These are phyloP conservation scores for Pemphigus obesinymphae DNA, from an alignment of 1,140 invertebrate genomes.

Conservation along the genomic window DNA sequence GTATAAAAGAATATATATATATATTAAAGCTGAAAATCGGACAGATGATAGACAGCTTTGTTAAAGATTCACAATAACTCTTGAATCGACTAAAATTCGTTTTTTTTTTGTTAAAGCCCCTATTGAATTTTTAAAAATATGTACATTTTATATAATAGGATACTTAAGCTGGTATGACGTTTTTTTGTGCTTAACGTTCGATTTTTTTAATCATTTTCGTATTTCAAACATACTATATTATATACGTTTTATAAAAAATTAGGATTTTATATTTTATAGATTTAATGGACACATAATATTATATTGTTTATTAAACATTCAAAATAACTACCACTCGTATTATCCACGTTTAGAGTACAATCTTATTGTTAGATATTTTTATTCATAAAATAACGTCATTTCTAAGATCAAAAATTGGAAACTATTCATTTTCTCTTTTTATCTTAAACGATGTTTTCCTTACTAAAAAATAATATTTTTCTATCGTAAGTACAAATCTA, in stretches of 20 bases:
- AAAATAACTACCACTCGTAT: too few relatives aligned
- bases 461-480: too few relatives aligned
- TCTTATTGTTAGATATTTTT: too few relatives aligned
- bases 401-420: too few relatives aligned
- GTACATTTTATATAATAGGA: background rate
- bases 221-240: too few relatives aligned
- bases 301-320: too few relatives aligned
- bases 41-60: slow-evolving; percentile 19
- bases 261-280: background rate
- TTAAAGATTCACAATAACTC: background rate
- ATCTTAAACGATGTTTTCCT: too few relatives aligned
- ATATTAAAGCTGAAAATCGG: background rate
- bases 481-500: too few relatives aligned
- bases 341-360: too few relatives aligned
- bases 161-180: background rate
- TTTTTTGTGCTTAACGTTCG: background rate
- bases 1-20: background rate
- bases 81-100: background rate
- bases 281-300: background rate
- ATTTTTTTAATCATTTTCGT: background rate
- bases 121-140: background rate
- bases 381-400: too few relatives aligned
- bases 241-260: background rate
- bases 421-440: too few relatives aligned
- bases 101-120: background rate